These are phyloP conservation scores for Pseudococcus jackbeardsleyi DNA, from an alignment of 2,888 invertebrate genomes.

Conservation along the genomic window DNA sequence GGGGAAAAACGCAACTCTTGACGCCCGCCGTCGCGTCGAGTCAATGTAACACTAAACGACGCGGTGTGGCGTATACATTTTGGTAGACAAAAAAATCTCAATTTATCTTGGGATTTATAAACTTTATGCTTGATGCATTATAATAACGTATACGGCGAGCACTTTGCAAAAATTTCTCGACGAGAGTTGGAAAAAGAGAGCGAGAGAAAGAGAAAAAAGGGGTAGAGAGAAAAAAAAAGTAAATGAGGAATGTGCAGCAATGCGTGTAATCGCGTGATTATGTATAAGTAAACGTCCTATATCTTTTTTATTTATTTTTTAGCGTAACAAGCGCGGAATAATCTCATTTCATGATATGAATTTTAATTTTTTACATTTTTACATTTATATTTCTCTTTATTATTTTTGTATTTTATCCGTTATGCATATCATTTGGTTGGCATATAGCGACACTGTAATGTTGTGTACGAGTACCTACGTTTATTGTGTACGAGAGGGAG, in stretches of 20 bases:
- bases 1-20: neutral
- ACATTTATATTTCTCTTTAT: slow-evolving; percentile 50
- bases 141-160: slow-evolving; percentile 35
- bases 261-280: slow-evolving; percentile 63
- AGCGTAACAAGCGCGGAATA: slow-evolving; percentile 51
- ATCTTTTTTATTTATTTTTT: slow-evolving; percentile 57
- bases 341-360: slow-evolving; percentile 62
- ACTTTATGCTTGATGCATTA: slow-evolving; percentile 59
- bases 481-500: neutral
- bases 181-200: neutral
- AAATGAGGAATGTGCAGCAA: slow-evolving; percentile 56
- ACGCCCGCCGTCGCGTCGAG: neutral
- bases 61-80: neutral
- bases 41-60: slow-evolving; percentile 38
- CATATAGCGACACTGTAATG: neutral
- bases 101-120: slow-evolving; percentile 49
- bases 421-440: slow-evolving; percentile 30
- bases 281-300: slow-evolving; percentile 59
- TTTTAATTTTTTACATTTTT: slow-evolving; percentile 59
- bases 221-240: slow-evolving; percentile 49
- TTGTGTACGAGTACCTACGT: neutral
- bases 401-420: slow-evolving; percentile 44
- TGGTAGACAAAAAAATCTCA: slow-evolving; percentile 55
- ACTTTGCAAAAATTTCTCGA: slow-evolving; percentile 14
- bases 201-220: neutral